Evolutionary conservation across 2,888 invertebrate genomes (phyloP), one percentile per base, ranked within the genome.

Genomic region (Xanthorhoe spadicearia): DNA sequence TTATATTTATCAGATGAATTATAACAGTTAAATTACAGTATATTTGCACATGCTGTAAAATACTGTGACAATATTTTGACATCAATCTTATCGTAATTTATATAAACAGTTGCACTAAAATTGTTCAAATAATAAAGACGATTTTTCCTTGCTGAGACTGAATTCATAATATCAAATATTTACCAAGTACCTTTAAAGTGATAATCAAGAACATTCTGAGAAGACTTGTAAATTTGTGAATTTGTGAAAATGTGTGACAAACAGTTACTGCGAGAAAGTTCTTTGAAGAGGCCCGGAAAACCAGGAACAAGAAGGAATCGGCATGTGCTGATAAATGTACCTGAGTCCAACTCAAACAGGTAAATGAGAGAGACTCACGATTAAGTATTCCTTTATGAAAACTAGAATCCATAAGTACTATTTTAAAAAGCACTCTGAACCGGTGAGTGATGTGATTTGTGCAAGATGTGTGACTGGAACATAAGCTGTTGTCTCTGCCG

Each of bases 251-350:
- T 66, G 66, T 59, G 76, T 77, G 90, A 91, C 54, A 82, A 77
- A 69, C 80, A 85, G 51, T 77, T 90, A 7, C 60, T 92, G 51
- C 77, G 83, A 50, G 81, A 82, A 63, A 89, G 88, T 74, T 88
- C 91, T 0, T 52, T 91, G 73, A 86, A 82, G 72, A 82, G 82
- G 61, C 78, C 82, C 1, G 82, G 80, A 1, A 77, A 66, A 46
- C 67, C 74, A 13, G 66, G 71, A n/a, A 75, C 68, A 8, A 82
- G 75, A 61, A 85, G 77, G 59, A 83, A 82, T 64, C 80, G 83
- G 6, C 90, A 90, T 72, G 90, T 92, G 0, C 78, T 89, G 57
- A 90, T 92, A 48, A 79, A 79, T 51, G 61, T 90, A 7, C 91
- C 91, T 18, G 86, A 89, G 32, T 76, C 84, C 0, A 77, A 84